Base-by-base conservation (phyloP, 2,888 invertebrate species). In the Drosophila neonasuta region DNA sequence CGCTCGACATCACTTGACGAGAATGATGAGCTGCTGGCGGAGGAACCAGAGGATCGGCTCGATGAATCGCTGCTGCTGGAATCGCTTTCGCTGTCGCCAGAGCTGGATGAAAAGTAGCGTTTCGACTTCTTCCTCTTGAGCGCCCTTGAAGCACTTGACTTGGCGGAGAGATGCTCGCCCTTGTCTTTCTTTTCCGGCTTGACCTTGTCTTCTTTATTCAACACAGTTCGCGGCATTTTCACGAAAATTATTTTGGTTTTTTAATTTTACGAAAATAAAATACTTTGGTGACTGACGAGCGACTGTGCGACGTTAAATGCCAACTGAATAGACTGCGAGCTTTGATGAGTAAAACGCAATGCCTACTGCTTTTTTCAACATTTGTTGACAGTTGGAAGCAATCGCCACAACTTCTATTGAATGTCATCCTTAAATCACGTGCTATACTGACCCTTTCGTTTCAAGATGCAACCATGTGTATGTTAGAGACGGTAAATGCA, bases 221-320 rank as follows among this genome's bases (percentile, higher is more conserved):
- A 24, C 13, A 56, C 62, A n/a, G 30, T 0, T 45, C 44, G 51
- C 7, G 63, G 58, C 69, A 73, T 72, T 30, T 39, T 54, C 2
- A 15, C 3, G 3, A 11, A 20, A 17, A 36, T 30, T 41, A n/a
- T 5, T 49, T 34, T 24, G 1, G 32, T 42, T 39, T 57, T 34
- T 52, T 11, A 50, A 56, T 62, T 51, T 44, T 10, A 29, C 5
- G 9, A 6, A 7, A n/a, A 15, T 41, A 10, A n/a, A 41, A 30
- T 36, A 20, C 44, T 32, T 42, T 52, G 59, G 36, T 34, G 36
- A 6, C 36, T 36, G 36, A 36, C 36, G 11, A 6, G 6, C n/a
- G 6, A 36, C 36, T n/a, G 36, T 36, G 1, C n/a, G 36, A 11
- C n/a, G 11, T 36, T 5, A 32, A 57, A 30, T 61, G 11, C n/a